A percentile compares a stretch with the other conserved stretches of the same genome.
phyloP scores from a whole-genome alignment of 1,140 invertebrate genomes.

The Drosophila dunni region DNA sequence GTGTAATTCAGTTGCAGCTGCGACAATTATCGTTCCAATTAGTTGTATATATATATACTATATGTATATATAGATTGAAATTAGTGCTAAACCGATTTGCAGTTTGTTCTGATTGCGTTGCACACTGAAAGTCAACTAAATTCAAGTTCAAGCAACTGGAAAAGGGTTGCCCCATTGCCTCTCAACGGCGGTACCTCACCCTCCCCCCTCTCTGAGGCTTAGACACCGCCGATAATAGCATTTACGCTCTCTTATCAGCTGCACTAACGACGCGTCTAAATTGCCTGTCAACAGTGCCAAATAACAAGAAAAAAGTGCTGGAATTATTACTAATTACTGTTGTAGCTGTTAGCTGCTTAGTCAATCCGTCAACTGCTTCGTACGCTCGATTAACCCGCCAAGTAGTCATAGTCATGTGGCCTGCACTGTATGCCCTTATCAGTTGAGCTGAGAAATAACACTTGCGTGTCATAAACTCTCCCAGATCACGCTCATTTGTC shows the following conservation, averaged over 20 bases:
- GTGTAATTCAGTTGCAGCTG: conserved; percentile 35
- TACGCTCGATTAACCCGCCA: background rate
- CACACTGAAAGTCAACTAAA: conserved; percentile 67
- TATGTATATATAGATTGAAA: background rate
- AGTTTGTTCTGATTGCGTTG: conserved; percentile 39
- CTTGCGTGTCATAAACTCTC: conserved; percentile 4
- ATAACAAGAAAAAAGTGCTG: background rate
- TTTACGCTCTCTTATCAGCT: conserved; percentile 40
- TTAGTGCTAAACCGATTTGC: background rate
- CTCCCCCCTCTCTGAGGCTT: background rate
- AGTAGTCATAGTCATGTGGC: background rate
- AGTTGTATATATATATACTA: background rate
- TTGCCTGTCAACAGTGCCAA: conserved; percentile 7
- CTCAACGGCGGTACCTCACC: background rate
- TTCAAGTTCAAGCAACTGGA: conserved; percentile 42
- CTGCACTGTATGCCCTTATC: background rate
- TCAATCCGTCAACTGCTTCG: background rate
- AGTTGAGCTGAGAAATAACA: background rate
- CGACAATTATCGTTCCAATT: conserved; percentile 37
- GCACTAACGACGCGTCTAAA: conserved; percentile 8
- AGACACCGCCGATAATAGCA: conserved; percentile 25
- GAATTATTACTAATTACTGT: background rate
- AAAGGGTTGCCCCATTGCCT: conserved; percentile 51
- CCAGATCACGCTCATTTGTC: background rate
- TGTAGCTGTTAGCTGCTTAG: background rate